Evolutionary conservation across 2,113 vertebrate genomes (phyloP).

Genomic region (Steatornis caripensis): DNA sequence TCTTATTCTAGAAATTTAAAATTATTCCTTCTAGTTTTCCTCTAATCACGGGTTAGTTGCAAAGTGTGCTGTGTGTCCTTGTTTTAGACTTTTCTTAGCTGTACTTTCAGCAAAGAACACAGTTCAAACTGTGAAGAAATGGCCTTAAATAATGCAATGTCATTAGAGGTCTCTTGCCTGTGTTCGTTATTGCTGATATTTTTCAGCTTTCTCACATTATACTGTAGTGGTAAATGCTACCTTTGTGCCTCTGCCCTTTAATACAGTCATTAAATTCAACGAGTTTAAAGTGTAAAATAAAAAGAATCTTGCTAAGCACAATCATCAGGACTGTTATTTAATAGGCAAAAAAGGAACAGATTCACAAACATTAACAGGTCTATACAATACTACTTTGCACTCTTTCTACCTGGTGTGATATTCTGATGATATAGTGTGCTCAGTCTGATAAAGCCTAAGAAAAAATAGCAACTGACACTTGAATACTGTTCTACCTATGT

Average conservation of each 20-base stretch:
- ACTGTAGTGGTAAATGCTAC: neutral
- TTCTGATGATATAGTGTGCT: neutral
- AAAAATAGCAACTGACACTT: neutral
- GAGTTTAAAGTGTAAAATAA: slow-evolving; percentile 16
- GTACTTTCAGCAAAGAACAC: neutral
- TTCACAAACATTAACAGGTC: neutral
- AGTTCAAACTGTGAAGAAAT: neutral
- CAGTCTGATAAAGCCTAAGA: neutral
- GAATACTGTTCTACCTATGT: neutral
- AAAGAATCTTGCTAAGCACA: neutral
- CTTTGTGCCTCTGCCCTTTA: slow-evolving; percentile 48
- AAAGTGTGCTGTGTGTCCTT: neutral
- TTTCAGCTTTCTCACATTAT: slow-evolving; percentile 18
- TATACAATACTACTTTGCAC: neutral
- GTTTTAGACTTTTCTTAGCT: neutral
- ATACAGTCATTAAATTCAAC: slow-evolving; percentile 53
- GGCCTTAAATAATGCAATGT: neutral
- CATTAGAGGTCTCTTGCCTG: neutral
- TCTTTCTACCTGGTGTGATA: neutral
- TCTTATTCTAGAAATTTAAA: neutral
- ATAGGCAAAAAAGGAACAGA: neutral
- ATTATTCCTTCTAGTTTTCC: neutral
- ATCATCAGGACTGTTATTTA: slow-evolving; percentile 5
- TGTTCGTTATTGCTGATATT: neutral
- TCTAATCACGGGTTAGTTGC: neutral